These are phyloP conservation scores for Trissolcus brochymenae DNA, from an alignment of 2,888 invertebrate species.

Conservation along the genomic window DNA sequence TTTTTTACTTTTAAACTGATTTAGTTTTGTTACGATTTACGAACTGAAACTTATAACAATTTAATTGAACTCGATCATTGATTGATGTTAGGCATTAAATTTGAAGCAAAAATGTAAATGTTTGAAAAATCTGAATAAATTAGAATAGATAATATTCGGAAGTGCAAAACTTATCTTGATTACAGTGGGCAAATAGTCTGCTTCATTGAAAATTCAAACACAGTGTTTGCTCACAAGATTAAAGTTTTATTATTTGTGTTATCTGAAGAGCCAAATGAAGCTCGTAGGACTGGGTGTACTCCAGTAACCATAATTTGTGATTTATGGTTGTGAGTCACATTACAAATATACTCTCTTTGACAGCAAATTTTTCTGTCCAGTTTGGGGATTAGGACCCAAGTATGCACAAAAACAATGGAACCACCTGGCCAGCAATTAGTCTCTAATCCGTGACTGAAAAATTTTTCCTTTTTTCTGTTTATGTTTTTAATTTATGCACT, in stretches of 20 bases:
- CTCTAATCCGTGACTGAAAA: background rate
- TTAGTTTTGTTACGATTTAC: no score
- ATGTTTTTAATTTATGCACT: no score
- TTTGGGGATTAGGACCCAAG: background rate
- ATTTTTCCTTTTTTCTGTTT: background rate
- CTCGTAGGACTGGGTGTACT: background rate
- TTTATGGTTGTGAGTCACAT: background rate
- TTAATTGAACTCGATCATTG: no score
- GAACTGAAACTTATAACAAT: no score
- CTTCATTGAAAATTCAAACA: background rate
- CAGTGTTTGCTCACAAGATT: background rate
- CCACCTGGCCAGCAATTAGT: background rate
- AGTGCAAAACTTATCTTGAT: no score
- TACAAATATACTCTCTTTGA: background rate
- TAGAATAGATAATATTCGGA: no score
- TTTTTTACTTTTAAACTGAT: no score
- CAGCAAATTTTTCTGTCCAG: background rate
- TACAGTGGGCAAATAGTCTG: no score
- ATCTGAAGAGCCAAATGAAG: conserved; percentile 2
- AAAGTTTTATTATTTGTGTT: conserved; percentile 3
- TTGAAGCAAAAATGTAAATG: no score
- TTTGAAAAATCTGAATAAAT: no score
- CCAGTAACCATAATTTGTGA: background rate
- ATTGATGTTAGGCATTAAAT: no score
- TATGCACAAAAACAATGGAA: background rate